Conservation (phyloP, 2,113 vertebrate genomes). For the Numida meleagris region DNA sequence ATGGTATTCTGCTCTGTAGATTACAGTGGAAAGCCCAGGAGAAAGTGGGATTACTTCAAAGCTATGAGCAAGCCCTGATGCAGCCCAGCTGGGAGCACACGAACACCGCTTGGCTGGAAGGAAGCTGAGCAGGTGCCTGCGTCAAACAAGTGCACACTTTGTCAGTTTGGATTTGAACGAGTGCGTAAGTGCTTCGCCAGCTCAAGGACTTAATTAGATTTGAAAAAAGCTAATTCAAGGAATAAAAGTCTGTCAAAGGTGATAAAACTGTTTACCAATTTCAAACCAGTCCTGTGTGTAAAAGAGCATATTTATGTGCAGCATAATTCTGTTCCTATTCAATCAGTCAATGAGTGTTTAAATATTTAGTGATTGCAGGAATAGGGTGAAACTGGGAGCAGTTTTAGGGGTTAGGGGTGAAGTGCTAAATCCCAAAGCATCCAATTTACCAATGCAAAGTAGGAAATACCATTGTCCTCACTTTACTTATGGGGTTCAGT, state of each 20-base stretch:
- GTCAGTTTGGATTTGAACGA: constrained; percentile 35
- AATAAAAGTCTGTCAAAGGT: constrained; percentile 56
- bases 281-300: neutral
- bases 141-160: neutral
- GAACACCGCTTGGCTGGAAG: neutral
- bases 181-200: neutral
- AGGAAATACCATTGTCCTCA: neutral
- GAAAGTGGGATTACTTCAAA: neutral
- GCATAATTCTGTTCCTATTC: neutral
- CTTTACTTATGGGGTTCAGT: neutral
- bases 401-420: constrained; percentile 16
- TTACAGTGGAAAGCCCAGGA: neutral
- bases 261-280: constrained; percentile 51
- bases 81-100: accelerated
- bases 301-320: neutral
- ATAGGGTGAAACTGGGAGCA: neutral
- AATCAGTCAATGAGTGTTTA: neutral
- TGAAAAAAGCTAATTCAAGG: constrained; percentile 46
- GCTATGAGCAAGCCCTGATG: neutral
- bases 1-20: neutral
- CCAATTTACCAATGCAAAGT: neutral
- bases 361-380: constrained; percentile 56
- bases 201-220: constrained; percentile 44
- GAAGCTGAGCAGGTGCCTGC: constrained; percentile 42
- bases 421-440: neutral